Conservation (phyloP, 2,797 vertebrate species). For the Lacerta bilineata region DNA sequence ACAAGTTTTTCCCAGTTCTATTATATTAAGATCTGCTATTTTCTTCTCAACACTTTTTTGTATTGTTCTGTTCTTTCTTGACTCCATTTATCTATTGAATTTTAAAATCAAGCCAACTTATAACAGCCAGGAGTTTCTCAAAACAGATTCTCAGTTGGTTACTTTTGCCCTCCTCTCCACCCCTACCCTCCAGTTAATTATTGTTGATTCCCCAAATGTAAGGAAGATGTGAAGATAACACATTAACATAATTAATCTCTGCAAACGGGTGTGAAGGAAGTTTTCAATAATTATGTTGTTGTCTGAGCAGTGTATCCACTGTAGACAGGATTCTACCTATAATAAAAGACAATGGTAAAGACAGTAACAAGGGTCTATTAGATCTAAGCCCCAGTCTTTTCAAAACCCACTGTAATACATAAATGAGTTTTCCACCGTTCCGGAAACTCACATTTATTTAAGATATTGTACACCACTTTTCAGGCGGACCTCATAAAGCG, state of each 20-base stretch:
- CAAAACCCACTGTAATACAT: neutral
- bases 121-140: neutral
- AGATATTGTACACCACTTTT: neutral
- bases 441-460: neutral
- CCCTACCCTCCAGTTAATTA: too few relatives aligned
- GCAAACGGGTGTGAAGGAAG: neutral
- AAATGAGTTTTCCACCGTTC: neutral
- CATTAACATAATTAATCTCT: neutral
- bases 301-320: neutral
- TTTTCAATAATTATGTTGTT: neutral
- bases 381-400: neutral
- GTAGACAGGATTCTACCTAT: neutral
- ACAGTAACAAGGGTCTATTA: neutral
- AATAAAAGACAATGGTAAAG: neutral
- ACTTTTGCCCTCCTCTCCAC: neutral
- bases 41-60: conserved; percentile 37
- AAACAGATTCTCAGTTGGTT: neutral
- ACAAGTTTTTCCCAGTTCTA: conserved; percentile 36
- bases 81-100: conserved; percentile 9
- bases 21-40: neutral
- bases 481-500: neutral
- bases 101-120: conserved; percentile 3
- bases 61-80: conserved; percentile 47
- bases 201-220: neutral
- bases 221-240: neutral